A percentile compares a stretch with the other conserved stretches of the same genome.
Conservation (phyloP, 1,140 invertebrate genomes). For the Chlorops oryzae region DNA sequence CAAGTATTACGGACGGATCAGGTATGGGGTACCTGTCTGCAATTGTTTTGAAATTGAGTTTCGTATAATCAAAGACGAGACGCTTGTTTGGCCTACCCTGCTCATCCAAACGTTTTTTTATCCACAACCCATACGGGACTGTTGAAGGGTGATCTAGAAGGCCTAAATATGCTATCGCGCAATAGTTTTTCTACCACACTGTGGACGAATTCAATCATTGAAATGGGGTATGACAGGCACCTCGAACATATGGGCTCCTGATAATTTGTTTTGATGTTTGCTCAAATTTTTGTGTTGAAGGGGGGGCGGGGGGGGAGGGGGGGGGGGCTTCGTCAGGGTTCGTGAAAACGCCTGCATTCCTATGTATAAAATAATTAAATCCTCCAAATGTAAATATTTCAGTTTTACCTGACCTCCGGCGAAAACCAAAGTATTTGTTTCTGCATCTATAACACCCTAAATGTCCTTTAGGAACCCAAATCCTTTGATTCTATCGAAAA, state of each 20-base stretch:
- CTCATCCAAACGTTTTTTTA: conserved; percentile 21
- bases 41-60: conserved; percentile 37
- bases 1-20: conserved; percentile 35
- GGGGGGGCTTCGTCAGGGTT: conserved; percentile 11
- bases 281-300: conserved; percentile 15
- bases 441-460: no score
- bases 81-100: conserved; percentile 26
- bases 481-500: no score
- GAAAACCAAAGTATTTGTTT: no score
- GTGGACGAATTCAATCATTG: conserved; percentile 19
- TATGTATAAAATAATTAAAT: no score
- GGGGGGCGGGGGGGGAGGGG: no score
- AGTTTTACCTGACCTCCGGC: no score
- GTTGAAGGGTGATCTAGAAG: conserved; percentile 23
- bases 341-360: conserved; percentile 12
- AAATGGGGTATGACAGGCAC: conserved; percentile 18
- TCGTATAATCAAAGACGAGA: conserved; percentile 41
- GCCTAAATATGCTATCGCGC: conserved; percentile 16
- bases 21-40: conserved; percentile 51
- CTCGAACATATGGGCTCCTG: conserved; percentile 20
- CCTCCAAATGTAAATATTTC: no score
- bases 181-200: conserved; percentile 18
- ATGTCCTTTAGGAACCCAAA: no score
- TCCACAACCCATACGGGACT: conserved; percentile 24
- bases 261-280: conserved; percentile 14